Base-by-base conservation (phyloP, 2,113 vertebrate species). In the Coregonus clupeaformis region DNA sequence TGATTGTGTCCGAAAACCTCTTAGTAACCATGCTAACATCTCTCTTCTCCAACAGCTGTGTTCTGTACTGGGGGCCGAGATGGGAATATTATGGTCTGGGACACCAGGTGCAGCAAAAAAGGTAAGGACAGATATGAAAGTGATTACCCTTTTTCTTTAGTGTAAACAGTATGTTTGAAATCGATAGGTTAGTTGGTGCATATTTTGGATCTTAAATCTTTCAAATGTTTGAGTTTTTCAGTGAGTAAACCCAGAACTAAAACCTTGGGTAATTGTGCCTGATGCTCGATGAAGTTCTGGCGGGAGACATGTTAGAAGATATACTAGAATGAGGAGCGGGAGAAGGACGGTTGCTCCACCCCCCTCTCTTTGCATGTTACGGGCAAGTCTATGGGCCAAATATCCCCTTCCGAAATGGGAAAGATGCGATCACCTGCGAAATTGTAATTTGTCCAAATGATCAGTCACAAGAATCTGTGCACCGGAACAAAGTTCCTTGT, bases 11-110 rank as follows among this genome's bases (percentile, higher is more conserved):
- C 0, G 20, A 6, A 55, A 55, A 20, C 52, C 20, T 20, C 52
- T 11, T 14, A 6, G 24, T 30, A 25, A 29, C 63, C 13, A 65
- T 29, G 24, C 14, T 14, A 65, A 30, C 20, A 2, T 9, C 16
- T 27, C 11, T 66, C 1, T 18, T 27, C 76, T 67, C 49, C 12
- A 57, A 75, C 85, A 99, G 98, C 95, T 86, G 95, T 99, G 22
- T 99, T 99, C 85, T 96, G 94, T 80, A 99, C 96, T 36, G 98
- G 97, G 77, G 97, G 95, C 69, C 94, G 98, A 91, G 97, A 99
- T 88, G 97, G 98, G 69, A 98, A 98, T 82, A 96, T 99, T 85
- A 97, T 99, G 95, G 86, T 99, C 81, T 99, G 98, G 98, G 98
- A 99, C 77, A 99, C 91, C 55, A 93, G 98, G 65, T 99, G 96